Conservation (phyloP, 2,113 vertebrate genomes). For the Canis aureus region DNA sequence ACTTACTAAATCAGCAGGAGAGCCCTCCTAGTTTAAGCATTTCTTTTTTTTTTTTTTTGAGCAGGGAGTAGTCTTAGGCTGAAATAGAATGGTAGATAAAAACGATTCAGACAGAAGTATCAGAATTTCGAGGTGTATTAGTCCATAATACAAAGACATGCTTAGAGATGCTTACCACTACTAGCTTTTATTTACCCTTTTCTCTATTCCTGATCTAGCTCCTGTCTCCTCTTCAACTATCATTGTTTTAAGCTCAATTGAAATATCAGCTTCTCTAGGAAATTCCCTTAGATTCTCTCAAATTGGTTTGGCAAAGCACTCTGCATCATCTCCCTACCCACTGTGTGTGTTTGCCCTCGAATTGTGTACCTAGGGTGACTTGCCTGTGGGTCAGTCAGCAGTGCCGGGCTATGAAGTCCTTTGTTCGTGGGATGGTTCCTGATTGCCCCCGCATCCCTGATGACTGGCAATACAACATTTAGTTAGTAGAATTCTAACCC, state of each 20-base stretch:
- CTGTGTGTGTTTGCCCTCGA: not conserved
- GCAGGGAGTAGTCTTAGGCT: not conserved
- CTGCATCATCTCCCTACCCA: rapidly evolving
- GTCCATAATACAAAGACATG: not conserved
- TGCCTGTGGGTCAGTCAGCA: not conserved
- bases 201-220: not conserved
- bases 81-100: not conserved
- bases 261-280: not conserved
- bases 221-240: not conserved
- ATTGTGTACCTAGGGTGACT: not conserved
- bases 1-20: not conserved
- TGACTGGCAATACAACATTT: not conserved
- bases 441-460: not conserved
- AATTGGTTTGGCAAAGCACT: not conserved
- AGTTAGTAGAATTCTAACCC: not conserved
- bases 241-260: not conserved
- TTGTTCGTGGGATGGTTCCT: not conserved
- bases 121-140: not conserved
- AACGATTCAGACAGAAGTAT: not conserved
- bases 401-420: not conserved
- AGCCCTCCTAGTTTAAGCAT: not conserved
- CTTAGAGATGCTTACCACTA: not conserved
- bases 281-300: not conserved
- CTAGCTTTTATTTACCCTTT: not conserved
- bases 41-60: not conserved